Conservation (phyloP, 2,113 vertebrate genomes). For the Capra hircus region DNA sequence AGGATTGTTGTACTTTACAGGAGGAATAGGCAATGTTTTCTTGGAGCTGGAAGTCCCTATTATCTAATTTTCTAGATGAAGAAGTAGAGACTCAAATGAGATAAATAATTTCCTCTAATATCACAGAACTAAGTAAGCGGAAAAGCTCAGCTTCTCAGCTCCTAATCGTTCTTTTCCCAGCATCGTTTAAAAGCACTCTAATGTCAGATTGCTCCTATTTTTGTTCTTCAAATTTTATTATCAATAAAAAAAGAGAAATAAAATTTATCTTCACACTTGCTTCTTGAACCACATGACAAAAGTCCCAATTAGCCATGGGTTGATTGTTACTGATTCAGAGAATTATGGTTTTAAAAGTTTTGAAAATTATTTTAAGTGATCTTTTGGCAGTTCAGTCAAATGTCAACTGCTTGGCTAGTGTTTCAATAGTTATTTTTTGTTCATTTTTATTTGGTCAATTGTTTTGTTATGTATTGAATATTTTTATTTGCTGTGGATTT, state of each 20-base stretch:
- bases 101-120: background rate
- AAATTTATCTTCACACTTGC: background rate
- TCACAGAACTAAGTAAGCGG: background rate
- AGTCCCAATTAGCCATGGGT: background rate
- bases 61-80: background rate
- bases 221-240: background rate
- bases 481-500: background rate
- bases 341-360: background rate
- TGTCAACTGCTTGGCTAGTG: background rate
- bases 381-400: background rate
- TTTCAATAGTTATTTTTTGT: background rate
- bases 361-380: background rate
- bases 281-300: background rate
- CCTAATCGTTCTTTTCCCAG: background rate
- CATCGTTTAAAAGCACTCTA: background rate
- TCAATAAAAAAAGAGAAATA: background rate
- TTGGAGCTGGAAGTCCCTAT: background rate
- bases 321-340: background rate
- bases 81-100: background rate
- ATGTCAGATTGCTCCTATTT: background rate
- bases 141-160: background rate
- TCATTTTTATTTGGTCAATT: background rate
- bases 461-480: background rate
- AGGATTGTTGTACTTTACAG: background rate
- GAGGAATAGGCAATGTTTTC: background rate